Conservation (phyloP, 1,140 invertebrate genomes). For the Eriosoma lanigerum region DNA sequence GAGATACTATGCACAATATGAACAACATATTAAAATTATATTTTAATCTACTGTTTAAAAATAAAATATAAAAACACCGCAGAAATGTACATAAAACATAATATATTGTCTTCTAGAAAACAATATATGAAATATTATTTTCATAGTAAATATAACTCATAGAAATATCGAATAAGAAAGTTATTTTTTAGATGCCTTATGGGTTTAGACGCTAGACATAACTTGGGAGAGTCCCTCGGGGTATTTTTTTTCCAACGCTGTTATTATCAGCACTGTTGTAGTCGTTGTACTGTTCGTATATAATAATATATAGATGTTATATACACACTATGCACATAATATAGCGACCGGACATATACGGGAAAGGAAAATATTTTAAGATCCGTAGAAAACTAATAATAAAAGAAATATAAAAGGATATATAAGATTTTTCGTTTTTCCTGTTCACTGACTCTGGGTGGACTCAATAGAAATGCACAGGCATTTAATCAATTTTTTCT, state of each 20-base stretch:
- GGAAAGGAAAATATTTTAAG: conserved; percentile 20
- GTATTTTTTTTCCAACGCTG: conserved; percentile 10
- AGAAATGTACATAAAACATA: background rate
- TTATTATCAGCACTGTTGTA: conserved; percentile 19
- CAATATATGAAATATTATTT: conserved; percentile 8
- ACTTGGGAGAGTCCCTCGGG: conserved; percentile 4
- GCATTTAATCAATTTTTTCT: conserved; percentile 37
- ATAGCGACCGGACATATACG: background rate
- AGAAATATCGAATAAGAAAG: background rate
- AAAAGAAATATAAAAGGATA: conserved; percentile 42
- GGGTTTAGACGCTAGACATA: background rate
- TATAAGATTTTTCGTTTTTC: conserved; percentile 30
- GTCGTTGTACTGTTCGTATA: background rate
- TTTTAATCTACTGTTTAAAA: too few species aligned
- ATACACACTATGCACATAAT: background rate
- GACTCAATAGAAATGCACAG: conserved; percentile 6
- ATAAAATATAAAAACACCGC: too few species aligned
- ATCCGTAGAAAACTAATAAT: conserved; percentile 40
- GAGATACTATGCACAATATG: too few species aligned
- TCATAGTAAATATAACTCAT: background rate
- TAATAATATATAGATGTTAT: background rate
- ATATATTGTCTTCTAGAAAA: background rate
- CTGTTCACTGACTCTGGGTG: conserved; percentile 27
- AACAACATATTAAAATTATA: too few species aligned
- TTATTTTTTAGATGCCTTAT: background rate